These are phyloP conservation scores for Dicerorhinus sumatrensis DNA, from an alignment of 2,113 vertebrate species.

Conservation along the genomic window DNA sequence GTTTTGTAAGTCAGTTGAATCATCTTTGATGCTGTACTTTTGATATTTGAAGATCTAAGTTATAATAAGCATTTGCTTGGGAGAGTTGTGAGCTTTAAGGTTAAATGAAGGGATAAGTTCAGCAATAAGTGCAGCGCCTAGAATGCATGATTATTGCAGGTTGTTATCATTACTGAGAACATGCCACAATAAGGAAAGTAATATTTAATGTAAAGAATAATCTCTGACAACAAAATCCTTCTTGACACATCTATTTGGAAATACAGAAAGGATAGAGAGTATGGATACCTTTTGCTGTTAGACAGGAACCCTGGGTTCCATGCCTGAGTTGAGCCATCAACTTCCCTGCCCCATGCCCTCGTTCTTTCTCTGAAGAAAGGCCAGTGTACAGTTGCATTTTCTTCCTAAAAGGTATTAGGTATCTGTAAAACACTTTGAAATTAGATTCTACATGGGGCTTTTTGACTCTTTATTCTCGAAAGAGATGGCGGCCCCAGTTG, in stretches of 20 bases:
- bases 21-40: conserved; percentile 33
- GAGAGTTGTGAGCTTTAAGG: conserved; percentile 34
- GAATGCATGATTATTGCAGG: neutral
- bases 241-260: neutral
- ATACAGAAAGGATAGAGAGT: neutral
- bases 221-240: neutral
- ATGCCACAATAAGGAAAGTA: neutral
- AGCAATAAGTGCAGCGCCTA: neutral
- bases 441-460: neutral
- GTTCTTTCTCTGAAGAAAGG: neutral
- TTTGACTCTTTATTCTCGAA: neutral
- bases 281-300: neutral
- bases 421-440: conserved; percentile 12
- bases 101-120: conserved; percentile 1
- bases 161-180: neutral
- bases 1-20: conserved; percentile 50
- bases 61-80: conserved; percentile 47
- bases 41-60: conserved; percentile 43
- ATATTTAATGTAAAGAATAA: neutral
- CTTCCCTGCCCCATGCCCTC: neutral
- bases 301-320: neutral
- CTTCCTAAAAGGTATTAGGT: neutral
- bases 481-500: neutral
- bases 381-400: neutral
- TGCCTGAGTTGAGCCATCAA: neutral